Conservation (phyloP, 2,113 vertebrate genomes). For the Eira barbara region DNA sequence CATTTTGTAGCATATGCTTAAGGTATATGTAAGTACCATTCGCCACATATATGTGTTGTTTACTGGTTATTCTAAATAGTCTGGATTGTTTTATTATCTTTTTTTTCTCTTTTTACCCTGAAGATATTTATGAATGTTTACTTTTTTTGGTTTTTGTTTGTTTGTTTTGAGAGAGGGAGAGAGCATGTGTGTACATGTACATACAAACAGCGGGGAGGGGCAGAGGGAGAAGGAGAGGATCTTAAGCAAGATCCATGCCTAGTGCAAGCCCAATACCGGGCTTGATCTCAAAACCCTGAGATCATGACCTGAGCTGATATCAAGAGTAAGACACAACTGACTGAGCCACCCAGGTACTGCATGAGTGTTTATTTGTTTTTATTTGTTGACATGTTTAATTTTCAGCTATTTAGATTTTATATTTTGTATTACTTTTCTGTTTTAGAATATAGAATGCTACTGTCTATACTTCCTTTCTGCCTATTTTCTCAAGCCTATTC, state of each 20-base stretch:
- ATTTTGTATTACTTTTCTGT: background rate
- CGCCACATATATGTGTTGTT: background rate
- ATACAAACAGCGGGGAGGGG: no score
- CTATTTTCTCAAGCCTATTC: background rate
- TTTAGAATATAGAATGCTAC: background rate
- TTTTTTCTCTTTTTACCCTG: background rate
- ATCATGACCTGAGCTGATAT: background rate
- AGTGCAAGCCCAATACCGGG: background rate
- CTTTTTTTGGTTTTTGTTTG: background rate
- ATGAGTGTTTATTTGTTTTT: background rate
- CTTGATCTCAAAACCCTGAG: background rate
- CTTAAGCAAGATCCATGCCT: background rate
- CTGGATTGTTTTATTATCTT: background rate
- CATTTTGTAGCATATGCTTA: background rate
- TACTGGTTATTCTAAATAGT: background rate
- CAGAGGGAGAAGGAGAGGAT: background rate
- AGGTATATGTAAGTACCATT: background rate
- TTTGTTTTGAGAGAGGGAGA: no score
- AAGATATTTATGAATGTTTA: background rate
- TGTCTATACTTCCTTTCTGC: background rate
- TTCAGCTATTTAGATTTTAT: background rate
- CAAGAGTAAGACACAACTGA: background rate
- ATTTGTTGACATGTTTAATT: background rate
- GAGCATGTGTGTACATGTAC: no score
- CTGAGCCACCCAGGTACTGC: background rate